phyloP scores from a whole-genome alignment of 2,888 invertebrate genomes.

The Hydrotaea cyrtoneurina region DNA sequence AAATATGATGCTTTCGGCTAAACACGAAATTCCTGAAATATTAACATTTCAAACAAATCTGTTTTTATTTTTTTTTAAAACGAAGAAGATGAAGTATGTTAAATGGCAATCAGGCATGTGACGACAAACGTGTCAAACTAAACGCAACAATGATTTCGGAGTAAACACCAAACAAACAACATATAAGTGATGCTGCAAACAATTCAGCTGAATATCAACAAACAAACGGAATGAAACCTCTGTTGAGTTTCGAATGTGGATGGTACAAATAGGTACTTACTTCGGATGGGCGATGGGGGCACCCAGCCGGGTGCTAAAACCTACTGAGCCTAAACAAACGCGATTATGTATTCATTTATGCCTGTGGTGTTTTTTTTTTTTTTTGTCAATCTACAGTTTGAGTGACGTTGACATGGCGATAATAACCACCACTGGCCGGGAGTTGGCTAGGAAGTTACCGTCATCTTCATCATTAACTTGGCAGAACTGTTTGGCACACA shows the following conservation, averaged over 20 bases:
- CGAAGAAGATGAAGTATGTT: conserved; percentile 22
- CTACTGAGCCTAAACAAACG: conserved; percentile 52
- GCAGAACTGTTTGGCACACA: background rate
- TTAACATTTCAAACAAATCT: background rate
- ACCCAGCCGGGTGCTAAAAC: background rate
- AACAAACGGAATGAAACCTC: too few relatives aligned
- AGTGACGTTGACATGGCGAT: conserved; percentile 62
- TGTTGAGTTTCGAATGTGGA: background rate
- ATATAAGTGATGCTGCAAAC: background rate
- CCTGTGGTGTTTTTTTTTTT: too few relatives aligned
- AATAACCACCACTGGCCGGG: conserved; percentile 52
- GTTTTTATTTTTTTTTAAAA: too few relatives aligned
- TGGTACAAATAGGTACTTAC: background rate
- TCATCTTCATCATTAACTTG: conserved; percentile 12
- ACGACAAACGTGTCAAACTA: conserved; percentile 61
- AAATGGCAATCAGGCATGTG: conserved; percentile 62
- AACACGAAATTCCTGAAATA: conserved; percentile 38
- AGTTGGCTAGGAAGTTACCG: background rate
- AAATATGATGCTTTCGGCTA: conserved; percentile 52
- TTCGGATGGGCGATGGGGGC: too few relatives aligned
- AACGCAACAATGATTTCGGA: conserved; percentile 59
- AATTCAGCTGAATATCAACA: background rate
- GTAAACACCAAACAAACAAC: background rate
- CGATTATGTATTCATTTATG: conserved; percentile 62
- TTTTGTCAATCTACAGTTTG: conserved; percentile 13